Percentiles rank a stretch among this genome's conserved stretches.
phyloP scores from a whole-genome alignment of 2,888 invertebrate genomes.

The Autographa pulchrina region DNA sequence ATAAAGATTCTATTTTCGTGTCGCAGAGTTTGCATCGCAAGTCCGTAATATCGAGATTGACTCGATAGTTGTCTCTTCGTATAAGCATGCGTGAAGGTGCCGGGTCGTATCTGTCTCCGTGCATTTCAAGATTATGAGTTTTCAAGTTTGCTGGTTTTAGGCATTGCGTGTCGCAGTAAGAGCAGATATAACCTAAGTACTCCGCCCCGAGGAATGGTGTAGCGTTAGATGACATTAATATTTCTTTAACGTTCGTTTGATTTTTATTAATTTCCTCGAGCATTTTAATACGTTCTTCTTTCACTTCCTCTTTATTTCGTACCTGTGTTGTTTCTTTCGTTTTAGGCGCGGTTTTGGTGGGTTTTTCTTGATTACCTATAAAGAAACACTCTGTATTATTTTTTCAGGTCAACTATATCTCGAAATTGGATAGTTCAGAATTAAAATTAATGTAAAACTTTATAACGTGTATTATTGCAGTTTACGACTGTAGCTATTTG shows the following conservation, averaged over 20 bases:
- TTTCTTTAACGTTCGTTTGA: slow-evolving; percentile 29
- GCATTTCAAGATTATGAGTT: slow-evolving; percentile 58
- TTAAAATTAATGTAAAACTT: too few relatives aligned
- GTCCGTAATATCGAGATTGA: slow-evolving; percentile 29
- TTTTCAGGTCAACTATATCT: neutral
- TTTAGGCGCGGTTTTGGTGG: neutral
- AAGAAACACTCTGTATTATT: slow-evolving; percentile 33
- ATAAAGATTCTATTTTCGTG: slow-evolving; percentile 21
- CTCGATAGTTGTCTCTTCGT: neutral
- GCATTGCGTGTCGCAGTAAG: slow-evolving; percentile 61
- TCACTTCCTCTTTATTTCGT: neutral
- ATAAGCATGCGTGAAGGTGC: neutral
- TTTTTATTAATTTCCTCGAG: slow-evolving; percentile 26
- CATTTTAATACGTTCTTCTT: neutral
- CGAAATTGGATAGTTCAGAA: too few relatives aligned
- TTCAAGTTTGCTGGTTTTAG: slow-evolving; percentile 63
- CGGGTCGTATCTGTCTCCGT: slow-evolving; percentile 37
- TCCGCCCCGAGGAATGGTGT: slow-evolving; percentile 64
- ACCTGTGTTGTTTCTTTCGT: neutral
- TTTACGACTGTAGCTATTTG: too few relatives aligned
- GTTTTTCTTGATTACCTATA: slow-evolving; percentile 35
- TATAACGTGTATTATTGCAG: too few relatives aligned
- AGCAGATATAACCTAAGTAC: slow-evolving; percentile 64
- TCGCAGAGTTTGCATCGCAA: slow-evolving; percentile 45
- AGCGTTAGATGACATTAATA: slow-evolving; percentile 61